Evolutionary conservation across 2,888 invertebrate species (phyloP).

Genomic region (Cremastinae sp.): DNA sequence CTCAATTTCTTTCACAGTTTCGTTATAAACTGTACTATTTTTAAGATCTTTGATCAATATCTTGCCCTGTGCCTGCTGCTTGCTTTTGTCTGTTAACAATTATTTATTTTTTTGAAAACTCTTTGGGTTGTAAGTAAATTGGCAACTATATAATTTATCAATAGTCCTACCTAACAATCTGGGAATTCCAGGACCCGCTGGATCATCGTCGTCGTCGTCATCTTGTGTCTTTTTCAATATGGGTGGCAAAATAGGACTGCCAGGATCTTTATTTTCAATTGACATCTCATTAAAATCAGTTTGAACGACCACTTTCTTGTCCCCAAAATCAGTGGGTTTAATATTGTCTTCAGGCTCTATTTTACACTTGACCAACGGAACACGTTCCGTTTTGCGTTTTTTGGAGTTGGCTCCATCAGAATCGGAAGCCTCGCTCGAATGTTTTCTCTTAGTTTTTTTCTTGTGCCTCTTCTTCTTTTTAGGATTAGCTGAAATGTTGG

Average conservation of each 20-base stretch:
- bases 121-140: neutral
- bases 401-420: constrained; percentile 67
- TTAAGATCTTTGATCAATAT: constrained; percentile 87
- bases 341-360: constrained; percentile 39
- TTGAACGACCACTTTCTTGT: constrained; percentile 56
- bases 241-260: constrained; percentile 71
- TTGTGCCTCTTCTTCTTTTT: constrained; percentile 77
- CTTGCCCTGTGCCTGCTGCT: constrained; percentile 81
- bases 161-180: constrained; percentile 72
- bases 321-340: constrained; percentile 28
- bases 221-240: constrained; percentile 80
- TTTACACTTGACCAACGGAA: constrained; percentile 43
- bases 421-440: constrained; percentile 68
- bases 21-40: constrained; percentile 85
- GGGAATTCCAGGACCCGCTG: constrained; percentile 73
- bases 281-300: constrained; percentile 17
- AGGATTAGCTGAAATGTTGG: constrained; percentile 53
- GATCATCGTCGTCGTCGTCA: constrained; percentile 79
- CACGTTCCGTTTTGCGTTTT: constrained; percentile 59
- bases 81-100: constrained; percentile 71
- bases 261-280: constrained; percentile 23
- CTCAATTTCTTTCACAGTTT: constrained; percentile 85
- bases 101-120: constrained; percentile 3
- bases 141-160: neutral
- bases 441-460: constrained; percentile 76